These are phyloP conservation scores for Lissonota sp. DNA, from an alignment of 2,888 invertebrate species.

Conservation along the genomic window DNA sequence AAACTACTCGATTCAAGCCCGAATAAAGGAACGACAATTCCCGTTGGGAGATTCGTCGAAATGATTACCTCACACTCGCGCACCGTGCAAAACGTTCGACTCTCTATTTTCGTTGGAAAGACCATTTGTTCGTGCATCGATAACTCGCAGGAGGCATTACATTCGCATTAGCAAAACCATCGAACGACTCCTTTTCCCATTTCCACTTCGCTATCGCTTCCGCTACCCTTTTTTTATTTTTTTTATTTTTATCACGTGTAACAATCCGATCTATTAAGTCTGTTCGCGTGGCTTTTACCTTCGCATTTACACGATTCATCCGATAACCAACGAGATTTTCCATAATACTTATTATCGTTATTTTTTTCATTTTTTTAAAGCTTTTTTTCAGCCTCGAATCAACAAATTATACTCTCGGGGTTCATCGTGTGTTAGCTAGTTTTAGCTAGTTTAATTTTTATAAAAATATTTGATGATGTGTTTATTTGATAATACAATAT, in stretches of 20 bases:
- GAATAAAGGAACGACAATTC: constrained; percentile 25
- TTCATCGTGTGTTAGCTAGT: too few species aligned
- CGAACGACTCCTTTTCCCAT: constrained; percentile 32
- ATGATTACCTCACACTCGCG: constrained; percentile 45
- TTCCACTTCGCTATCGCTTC: constrained; percentile 10
- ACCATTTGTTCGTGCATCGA: constrained; percentile 41
- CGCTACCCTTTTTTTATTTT: background rate
- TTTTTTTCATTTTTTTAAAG: too few species aligned
- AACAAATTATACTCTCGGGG: too few species aligned
- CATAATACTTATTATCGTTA: too few species aligned
- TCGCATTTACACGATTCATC: too few species aligned
- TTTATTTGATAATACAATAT: too few species aligned
- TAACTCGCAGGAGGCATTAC: constrained; percentile 51
- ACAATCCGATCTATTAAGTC: too few species aligned
- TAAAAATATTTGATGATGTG: too few species aligned
- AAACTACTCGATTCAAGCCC: constrained; percentile 20
- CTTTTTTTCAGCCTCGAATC: too few species aligned
- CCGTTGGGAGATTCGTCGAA: constrained; percentile 36
- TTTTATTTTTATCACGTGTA: constrained; percentile 11
- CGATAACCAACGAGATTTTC: too few species aligned
- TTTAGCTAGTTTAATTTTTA: too few species aligned
- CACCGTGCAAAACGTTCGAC: constrained; percentile 9
- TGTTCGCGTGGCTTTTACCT: too few species aligned
- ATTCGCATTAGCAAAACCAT: constrained; percentile 59
- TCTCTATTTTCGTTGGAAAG: constrained; percentile 14